Evolutionary conservation across 2,113 vertebrate genomes (phyloP).

Genomic region (Triplophysa rosa): DNA sequence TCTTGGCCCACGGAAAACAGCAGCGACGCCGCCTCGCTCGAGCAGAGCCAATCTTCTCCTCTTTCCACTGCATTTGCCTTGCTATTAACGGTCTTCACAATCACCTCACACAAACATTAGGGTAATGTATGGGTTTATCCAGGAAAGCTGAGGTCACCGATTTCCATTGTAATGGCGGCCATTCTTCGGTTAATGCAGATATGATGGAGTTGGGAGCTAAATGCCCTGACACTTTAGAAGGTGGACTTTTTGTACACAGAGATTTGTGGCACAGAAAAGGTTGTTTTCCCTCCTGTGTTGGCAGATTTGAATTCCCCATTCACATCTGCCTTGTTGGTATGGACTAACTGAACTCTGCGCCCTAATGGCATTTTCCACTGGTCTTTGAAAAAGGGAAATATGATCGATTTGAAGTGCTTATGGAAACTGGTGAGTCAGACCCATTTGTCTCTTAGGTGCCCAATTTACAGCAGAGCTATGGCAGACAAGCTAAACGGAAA

Average conservation of each 20-base stretch:
- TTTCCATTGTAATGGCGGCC: constrained; percentile 48
- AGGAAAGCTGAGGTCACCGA: constrained; percentile 43
- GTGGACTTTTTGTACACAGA: constrained; percentile 32
- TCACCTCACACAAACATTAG: constrained; percentile 41
- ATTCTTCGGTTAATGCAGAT: constrained; percentile 48
- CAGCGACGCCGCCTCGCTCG: not conserved
- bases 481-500: constrained; percentile 24
- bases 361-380: constrained; percentile 40
- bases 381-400: constrained; percentile 38
- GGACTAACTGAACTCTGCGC: constrained; percentile 22
- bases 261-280: constrained; percentile 33
- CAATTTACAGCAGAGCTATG: constrained; percentile 30
- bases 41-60: constrained; percentile 37
- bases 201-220: constrained; percentile 39
- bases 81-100: constrained; percentile 47
- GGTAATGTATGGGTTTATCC: constrained; percentile 44
- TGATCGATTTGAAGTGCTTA: constrained; percentile 44
- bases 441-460: constrained; percentile 39
- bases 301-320: constrained; percentile 34
- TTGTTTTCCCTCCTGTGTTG: constrained; percentile 35
- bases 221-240: constrained; percentile 45
- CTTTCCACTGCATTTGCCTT: constrained; percentile 49
- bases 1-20: constrained; percentile 41
- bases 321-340: constrained; percentile 37
- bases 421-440: constrained; percentile 46